Evolutionary conservation across 2,888 invertebrate species (phyloP).

Genomic region (Rhaphigaster nebulosa): DNA sequence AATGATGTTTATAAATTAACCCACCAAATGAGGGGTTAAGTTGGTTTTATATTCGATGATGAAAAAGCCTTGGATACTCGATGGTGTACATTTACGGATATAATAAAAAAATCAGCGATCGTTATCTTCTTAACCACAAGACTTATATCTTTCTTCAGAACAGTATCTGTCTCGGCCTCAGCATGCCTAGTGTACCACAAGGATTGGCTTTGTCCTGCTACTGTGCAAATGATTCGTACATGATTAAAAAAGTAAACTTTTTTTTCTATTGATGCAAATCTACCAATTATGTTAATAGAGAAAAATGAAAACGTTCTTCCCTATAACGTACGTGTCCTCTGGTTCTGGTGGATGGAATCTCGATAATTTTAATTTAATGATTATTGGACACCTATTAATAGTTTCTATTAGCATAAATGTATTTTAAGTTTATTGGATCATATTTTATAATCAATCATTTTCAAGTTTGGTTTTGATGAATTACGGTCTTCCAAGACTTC

Average conservation of each 20-base stretch:
- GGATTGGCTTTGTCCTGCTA: background rate
- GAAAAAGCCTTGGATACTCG: background rate
- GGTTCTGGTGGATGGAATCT: too few species aligned
- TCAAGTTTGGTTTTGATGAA: too few species aligned
- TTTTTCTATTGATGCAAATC: background rate
- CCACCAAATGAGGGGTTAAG: background rate
- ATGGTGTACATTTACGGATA: background rate
- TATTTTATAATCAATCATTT: too few species aligned
- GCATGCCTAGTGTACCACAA: background rate
- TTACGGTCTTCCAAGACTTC: too few species aligned
- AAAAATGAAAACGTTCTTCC: too few species aligned
- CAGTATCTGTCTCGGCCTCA: background rate
- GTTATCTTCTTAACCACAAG: background rate
- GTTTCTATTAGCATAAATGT: too few species aligned
- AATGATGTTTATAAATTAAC: background rate
- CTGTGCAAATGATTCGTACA: background rate
- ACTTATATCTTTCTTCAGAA: background rate
- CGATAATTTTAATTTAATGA: too few species aligned
- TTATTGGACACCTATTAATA: too few species aligned
- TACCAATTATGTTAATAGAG: background rate
- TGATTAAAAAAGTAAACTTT: background rate
- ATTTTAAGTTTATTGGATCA: too few species aligned
- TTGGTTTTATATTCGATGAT: background rate
- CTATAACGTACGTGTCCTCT: too few species aligned
- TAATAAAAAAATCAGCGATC: background rate